Evolutionary conservation across 2,888 invertebrate genomes (phyloP).

Genomic region (Ennomos fuscantarius): DNA sequence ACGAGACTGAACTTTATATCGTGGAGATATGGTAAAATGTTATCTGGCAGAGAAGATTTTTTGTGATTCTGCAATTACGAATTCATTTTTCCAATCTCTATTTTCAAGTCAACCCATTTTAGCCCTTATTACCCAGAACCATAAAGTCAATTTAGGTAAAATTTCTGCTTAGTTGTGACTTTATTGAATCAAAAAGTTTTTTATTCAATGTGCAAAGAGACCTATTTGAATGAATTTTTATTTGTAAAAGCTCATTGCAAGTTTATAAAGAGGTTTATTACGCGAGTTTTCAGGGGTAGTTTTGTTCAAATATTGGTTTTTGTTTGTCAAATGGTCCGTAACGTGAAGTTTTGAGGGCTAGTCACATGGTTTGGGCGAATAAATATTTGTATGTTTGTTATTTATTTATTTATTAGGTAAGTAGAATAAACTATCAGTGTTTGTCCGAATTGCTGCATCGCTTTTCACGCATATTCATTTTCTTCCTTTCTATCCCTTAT

Average conservation of each 20-base stretch:
- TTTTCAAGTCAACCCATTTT: conserved; percentile 17
- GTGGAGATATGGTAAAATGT: conserved; percentile 28
- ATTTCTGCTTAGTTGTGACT: conserved; percentile 22
- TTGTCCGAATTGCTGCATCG: too few species aligned
- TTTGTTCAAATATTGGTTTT: conserved; percentile 70
- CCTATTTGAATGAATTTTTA: conserved; percentile 69
- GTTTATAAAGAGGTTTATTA: conserved; percentile 73
- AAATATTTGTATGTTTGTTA: conserved; percentile 4
- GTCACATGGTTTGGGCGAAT: conserved; percentile 3
- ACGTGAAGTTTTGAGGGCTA: conserved; percentile 38
- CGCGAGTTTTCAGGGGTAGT: conserved; percentile 51
- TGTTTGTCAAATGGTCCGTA: conserved; percentile 61
- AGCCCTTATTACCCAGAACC: rapidly evolving
- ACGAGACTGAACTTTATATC: conserved; percentile 35
- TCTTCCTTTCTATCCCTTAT: too few species aligned
- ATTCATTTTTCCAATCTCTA: conserved; percentile 51
- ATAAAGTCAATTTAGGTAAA: conserved; percentile 34
- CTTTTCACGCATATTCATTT: too few species aligned
- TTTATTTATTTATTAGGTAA: too few species aligned
- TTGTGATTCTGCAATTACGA: conserved; percentile 52
- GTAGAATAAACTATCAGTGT: too few species aligned
- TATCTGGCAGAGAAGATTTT: conserved; percentile 21
- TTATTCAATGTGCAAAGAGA: conserved; percentile 53
- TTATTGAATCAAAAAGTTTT: conserved; percentile 37
- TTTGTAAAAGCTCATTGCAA: conserved; percentile 66